Percentiles rank a stretch among this genome's conserved stretches.
Conservation (phyloP, 2,888 invertebrate genomes). For the Frankliniella fusca region DNA sequence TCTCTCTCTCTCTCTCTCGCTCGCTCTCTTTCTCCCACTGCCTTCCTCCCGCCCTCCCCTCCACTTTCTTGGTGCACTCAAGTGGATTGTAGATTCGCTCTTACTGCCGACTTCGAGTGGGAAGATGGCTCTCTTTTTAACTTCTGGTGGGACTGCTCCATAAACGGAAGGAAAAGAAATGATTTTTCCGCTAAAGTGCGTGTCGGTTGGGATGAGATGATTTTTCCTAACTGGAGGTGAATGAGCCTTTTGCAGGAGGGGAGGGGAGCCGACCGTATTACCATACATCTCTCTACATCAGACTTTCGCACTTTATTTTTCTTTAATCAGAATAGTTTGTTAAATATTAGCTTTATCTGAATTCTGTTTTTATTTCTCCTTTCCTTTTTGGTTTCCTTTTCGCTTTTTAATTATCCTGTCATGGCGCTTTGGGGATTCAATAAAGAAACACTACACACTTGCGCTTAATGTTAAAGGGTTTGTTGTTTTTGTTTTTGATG, state of each 20-base stretch:
- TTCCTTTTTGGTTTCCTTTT: too few species aligned
- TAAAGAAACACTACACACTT: too few species aligned
- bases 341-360: too few species aligned
- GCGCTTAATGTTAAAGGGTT: too few species aligned
- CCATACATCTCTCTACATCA: too few species aligned
- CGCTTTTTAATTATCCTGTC: too few species aligned
- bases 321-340: too few species aligned
- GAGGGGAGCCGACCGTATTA: too few species aligned
- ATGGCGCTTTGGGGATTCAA: too few species aligned
- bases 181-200: neutral
- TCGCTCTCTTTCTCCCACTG: neutral
- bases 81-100: neutral
- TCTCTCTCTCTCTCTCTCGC: neutral
- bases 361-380: too few species aligned
- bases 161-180: neutral
- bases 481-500: too few species aligned
- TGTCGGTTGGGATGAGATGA: constrained; percentile 2
- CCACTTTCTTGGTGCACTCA: neutral
- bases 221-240: neutral
- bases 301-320: too few species aligned
- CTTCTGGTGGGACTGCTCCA: neutral
- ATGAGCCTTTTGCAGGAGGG: neutral
- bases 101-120: neutral
- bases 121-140: constrained; percentile 12
- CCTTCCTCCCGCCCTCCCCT: neutral